Evolutionary conservation across 2,797 vertebrate species (phyloP), one percentile per base, ranked within the genome.

Genomic region (Parauchenoglanis punctatus): DNA sequence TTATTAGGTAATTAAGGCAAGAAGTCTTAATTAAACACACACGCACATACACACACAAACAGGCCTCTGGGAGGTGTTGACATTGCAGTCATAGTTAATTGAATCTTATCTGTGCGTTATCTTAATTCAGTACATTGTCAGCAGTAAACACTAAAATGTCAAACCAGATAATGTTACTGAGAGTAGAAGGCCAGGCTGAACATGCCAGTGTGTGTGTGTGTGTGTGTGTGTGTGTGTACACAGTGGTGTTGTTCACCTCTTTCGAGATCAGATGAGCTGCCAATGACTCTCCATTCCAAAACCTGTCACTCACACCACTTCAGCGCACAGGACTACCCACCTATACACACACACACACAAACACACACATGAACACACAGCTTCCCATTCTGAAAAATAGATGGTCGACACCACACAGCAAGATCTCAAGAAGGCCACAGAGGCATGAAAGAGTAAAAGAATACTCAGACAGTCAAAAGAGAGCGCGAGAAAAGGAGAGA

Each of bases 71-170:
- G 18, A 80, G 18, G 54, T 80, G 28, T 40, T 59, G 28, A 78
- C 54, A 80, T 80, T 80, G 76, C 23, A 23, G 58, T 80, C 28
- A 80, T 80, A 96, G 96, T 96, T 95, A 80, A 59, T 23, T 58
- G 54, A 80, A 80, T 40, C 28, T 28, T 58, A 35, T 56, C 18
- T 58, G 28, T 58, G n/a, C 35, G 56, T 40, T 61, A 61, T 81
- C 77, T 80, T 63, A 81, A 63, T 81, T n/a, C 35, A 81, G 80
- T 44, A 18, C 76, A 58, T 58, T 4, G 28, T 35, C 28, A 35
- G 76, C 2, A 2, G 15, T 56, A 56, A 78, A 35, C 44, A 44
- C 12, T n/a, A 7, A 81, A 46, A 63, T 81, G 58, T 63, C 35
- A 63, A 58, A 78, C 54, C 28, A 58, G n/a, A 81, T n/a, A 81